A percentile compares a stretch with the other conserved stretches of the same genome.
Evolutionary conservation across 2,888 invertebrate genomes (phyloP).

Genomic region (Caenorhabditis auriculariae): DNA sequence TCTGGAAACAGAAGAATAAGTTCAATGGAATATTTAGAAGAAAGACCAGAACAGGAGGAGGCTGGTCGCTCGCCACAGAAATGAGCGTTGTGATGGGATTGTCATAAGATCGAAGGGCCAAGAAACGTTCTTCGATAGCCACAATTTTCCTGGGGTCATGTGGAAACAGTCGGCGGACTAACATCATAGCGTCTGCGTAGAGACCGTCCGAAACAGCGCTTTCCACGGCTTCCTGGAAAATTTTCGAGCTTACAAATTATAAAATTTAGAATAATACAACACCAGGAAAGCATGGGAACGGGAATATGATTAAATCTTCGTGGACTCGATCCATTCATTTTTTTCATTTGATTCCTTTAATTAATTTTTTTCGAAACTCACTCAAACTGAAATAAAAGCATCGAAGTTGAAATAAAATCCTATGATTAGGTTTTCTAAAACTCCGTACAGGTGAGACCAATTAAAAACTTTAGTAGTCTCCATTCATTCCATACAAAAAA

Average conservation of each 20-base stretch:
- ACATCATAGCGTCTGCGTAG: constrained; percentile 51
- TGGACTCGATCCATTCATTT: too few species aligned
- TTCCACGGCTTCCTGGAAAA: constrained; percentile 53
- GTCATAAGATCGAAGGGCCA: constrained; percentile 40
- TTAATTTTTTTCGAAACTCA: too few species aligned
- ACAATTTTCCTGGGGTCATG: constrained; percentile 34
- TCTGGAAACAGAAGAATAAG: constrained; percentile 6
- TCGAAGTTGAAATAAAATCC: too few species aligned
- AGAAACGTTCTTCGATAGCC: constrained; percentile 41
- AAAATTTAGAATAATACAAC: background rate
- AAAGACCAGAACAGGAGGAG: constrained; percentile 45
- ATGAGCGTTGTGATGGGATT: constrained; percentile 53
- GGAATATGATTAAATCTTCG: too few species aligned
- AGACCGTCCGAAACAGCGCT: constrained; percentile 48
- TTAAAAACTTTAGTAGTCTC: too few species aligned
- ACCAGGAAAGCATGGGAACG: background rate
- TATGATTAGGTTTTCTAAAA: too few species aligned
- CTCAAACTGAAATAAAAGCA: too few species aligned
- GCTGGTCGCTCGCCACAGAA: constrained; percentile 40
- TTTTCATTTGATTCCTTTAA: too few species aligned
- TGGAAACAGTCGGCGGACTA: constrained; percentile 26
- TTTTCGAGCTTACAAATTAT: background rate
- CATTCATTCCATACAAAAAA: background rate
- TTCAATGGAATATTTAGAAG: constrained; percentile 8
- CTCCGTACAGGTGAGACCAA: too few species aligned